Conservation (phyloP, 2,888 invertebrate species). For the Meganola albula region DNA sequence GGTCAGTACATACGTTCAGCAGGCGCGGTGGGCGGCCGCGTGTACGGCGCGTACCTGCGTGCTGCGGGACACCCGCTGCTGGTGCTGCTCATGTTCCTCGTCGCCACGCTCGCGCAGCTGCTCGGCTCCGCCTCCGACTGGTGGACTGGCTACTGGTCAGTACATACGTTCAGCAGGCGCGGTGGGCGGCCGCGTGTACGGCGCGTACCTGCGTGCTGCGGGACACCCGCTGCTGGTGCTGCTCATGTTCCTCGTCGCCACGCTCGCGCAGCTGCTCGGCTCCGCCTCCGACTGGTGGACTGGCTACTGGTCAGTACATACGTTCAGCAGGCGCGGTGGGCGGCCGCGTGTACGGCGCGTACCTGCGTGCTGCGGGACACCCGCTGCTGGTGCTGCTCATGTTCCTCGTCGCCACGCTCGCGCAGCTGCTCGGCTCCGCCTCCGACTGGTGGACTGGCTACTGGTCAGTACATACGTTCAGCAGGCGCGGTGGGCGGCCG, state of each 20-base stretch:
- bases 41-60: conserved; percentile 66
- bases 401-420: conserved; percentile 78
- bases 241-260: conserved; percentile 79
- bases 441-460: conserved; percentile 88
- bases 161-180: conserved; percentile 77
- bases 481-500: conserved; percentile 80
- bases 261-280: conserved; percentile 82
- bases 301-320: conserved; percentile 81
- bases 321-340: conserved; percentile 81
- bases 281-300: conserved; percentile 89
- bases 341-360: conserved; percentile 79
- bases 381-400: conserved; percentile 78
- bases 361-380: conserved; percentile 84
- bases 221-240: conserved; percentile 80
- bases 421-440: conserved; percentile 84
- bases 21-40: conserved; percentile 79
- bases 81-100: conserved; percentile 70
- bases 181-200: conserved; percentile 79
- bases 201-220: conserved; percentile 83
- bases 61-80: background rate
- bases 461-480: conserved; percentile 79
- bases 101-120: conserved; percentile 82
- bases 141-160: conserved; percentile 87
- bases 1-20: conserved; percentile 78
- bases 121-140: conserved; percentile 86